A percentile compares a stretch with the other conserved stretches of the same genome.
phyloP scores from a whole-genome alignment of 2,797 vertebrate genomes.

The Manis pentadactyla region DNA sequence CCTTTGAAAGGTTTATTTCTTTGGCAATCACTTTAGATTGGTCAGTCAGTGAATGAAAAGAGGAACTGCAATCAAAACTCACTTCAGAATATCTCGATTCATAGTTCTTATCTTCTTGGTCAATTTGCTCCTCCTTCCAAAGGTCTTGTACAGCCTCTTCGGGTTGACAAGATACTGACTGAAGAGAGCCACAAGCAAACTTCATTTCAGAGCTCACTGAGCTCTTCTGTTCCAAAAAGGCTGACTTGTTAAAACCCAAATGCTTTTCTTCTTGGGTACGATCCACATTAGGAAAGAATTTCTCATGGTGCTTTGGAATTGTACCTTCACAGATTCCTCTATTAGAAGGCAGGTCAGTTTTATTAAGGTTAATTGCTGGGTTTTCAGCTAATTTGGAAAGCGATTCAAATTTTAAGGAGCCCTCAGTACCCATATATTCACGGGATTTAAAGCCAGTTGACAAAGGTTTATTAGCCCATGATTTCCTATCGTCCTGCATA shows the following conservation, averaged over 20 bases:
- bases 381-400: slow-evolving; percentile 75
- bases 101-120: slow-evolving; percentile 77
- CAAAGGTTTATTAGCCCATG: slow-evolving; percentile 84
- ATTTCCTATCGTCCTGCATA: slow-evolving; percentile 83
- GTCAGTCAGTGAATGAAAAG: slow-evolving; percentile 83
- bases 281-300: slow-evolving; percentile 68
- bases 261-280: slow-evolving; percentile 85
- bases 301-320: slow-evolving; percentile 89
- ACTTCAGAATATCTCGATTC: slow-evolving; percentile 62
- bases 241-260: slow-evolving; percentile 87
- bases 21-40: slow-evolving; percentile 34
- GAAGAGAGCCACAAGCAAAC: not conserved
- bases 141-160: slow-evolving; percentile 33
- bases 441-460: slow-evolving; percentile 81
- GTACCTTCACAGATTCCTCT: slow-evolving; percentile 90
- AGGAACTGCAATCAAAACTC: slow-evolving; percentile 57
- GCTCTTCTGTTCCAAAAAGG: slow-evolving; percentile 79
- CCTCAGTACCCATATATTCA: slow-evolving; percentile 73
- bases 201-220: slow-evolving; percentile 75
- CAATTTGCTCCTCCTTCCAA: slow-evolving; percentile 89
- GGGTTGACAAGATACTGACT: slow-evolving; percentile 81
- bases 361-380: slow-evolving; percentile 67
- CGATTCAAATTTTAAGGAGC: slow-evolving; percentile 70
- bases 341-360: slow-evolving; percentile 81
- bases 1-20: slow-evolving; percentile 85